Conservation (phyloP, 2,888 invertebrate genomes). For the Parnassius apollo region DNA sequence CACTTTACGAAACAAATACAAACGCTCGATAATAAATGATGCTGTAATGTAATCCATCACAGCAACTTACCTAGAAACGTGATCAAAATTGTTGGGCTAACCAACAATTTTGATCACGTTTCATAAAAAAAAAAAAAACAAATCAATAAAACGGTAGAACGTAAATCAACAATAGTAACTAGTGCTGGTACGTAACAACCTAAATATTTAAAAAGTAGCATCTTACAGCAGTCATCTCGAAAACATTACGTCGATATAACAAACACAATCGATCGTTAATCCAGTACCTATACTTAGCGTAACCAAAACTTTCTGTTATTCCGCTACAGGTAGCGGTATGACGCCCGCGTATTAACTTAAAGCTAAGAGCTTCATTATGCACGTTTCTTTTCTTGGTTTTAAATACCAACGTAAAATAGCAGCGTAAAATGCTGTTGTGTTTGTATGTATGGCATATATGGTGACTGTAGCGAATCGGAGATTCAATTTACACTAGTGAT, state of each 20-base stretch:
- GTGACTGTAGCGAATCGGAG: no score
- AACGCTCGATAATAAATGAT: constrained; percentile 10
- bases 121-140: constrained; percentile 14
- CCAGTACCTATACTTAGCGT: constrained; percentile 12
- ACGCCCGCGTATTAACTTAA: no score
- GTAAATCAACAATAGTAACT: constrained; percentile 1
- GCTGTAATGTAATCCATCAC: constrained; percentile 9
- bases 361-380: no score
- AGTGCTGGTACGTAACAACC: constrained; percentile 13
- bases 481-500: no score
- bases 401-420: no score
- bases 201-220: constrained; percentile 17
- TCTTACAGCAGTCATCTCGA: constrained; percentile 5
- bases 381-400: no score
- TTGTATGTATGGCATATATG: no score
- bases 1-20: neutral
- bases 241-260: constrained; percentile 10
- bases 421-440: no score
- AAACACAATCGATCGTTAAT: constrained; percentile 16
- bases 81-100: constrained; percentile 14
- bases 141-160: constrained; percentile 10
- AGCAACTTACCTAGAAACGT: constrained; percentile 19
- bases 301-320: constrained; percentile 1
- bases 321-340: neutral
- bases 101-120: neutral